Base-by-base conservation (phyloP, 2,797 vertebrate species). In the Labeo calbasu region DNA sequence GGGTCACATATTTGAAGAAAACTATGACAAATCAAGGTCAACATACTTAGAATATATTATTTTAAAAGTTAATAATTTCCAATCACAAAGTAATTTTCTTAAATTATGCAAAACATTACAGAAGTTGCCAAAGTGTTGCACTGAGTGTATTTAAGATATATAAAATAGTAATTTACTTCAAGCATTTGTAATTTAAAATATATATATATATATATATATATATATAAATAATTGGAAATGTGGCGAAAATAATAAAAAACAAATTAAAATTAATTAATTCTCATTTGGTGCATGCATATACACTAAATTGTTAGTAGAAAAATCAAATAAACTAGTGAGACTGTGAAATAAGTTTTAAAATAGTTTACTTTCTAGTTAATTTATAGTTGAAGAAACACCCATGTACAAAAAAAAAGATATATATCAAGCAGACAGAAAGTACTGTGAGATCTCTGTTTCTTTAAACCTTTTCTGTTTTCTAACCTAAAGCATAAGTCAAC, bases 401-500 rank as follows among this genome's bases (percentile, higher is more conserved):
- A 32, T 32, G 2, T 32, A 32, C 28, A 32, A 32, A 32, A 32
- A 28, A 32, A 32, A 32, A 32, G 28, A 32, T 32, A 9, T 9
- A 23, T 23, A 48, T 23, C 6, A 9, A 48, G 7, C 43, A 71
- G n/a, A n/a, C 2, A 46, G 5, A 2, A 69, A n/a, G 43, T n/a
- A 13, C 19, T 43, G 12, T 53, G 10, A 36, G 50, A 40, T 57
- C 51, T 76, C 57, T 57, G 32, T 55, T 76, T 76, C 21, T 77
- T 59, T 57, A 79, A 40, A 69, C 15, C 21, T 15, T 61, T 72
- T 72, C 46, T 63, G 7, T 48, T 48, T 63, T 81, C 23, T 72
- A 13, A 36, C 17, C 69, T 82, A 63, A 48, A 48, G 23, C 36
- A 48, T 15, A 72, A 61, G 43, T 59, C 79, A 81, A 25, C 79